Evolutionary conservation across 2,113 vertebrate species (phyloP), one percentile per base, ranked within the genome.

Genomic region (Oriolus oriolus): DNA sequence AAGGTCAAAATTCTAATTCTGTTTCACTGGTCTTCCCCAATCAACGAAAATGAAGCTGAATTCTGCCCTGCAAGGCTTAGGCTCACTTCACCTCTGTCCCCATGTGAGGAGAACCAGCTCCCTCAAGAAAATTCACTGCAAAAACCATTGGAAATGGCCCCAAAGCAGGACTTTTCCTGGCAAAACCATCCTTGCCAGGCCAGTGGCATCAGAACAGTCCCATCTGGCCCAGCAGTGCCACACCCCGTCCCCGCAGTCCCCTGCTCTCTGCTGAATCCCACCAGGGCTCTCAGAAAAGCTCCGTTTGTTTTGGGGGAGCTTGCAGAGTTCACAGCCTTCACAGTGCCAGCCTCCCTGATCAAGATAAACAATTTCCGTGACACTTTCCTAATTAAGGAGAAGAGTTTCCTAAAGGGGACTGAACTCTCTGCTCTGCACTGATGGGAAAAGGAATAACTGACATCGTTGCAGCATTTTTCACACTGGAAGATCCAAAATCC

Each of bases 301-400:
- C 74, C 8, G 26, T 3, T 47, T 71, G 52, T 1, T 61, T 28
- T 12, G 6, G 71, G 30, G 45, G 9, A 11, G 10, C 47, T 74
- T 19, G 22, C 9, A 56, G 47, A 33, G 0, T 15, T 82, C 77
- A 20, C 39, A 89, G 49, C 2, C 0, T 39, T 23, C 80, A 6
- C 30, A 52, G 61, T 20, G 75, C 59, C 41, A 41, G 63, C 56
- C 49, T 68, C 10, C 1, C 28, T 47, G 66, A 50, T 59, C 5
- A 42, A 53, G 28, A 89, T 83, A 89, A 94, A 94, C 88, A 96
- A 59, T 88, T 83, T 70, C 78, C 0, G 2, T 70, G 87, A 74
- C 66, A 47, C 81, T 86, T 91, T 94, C 60, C 92, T 85, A 74
- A 90, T 77, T 94, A 94, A 27, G 87, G 93, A 94, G 59, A 69